Evolutionary conservation across 2,113 vertebrate genomes (phyloP), one percentile per base, ranked within the genome.

Genomic region (Paradisaea rubra): DNA sequence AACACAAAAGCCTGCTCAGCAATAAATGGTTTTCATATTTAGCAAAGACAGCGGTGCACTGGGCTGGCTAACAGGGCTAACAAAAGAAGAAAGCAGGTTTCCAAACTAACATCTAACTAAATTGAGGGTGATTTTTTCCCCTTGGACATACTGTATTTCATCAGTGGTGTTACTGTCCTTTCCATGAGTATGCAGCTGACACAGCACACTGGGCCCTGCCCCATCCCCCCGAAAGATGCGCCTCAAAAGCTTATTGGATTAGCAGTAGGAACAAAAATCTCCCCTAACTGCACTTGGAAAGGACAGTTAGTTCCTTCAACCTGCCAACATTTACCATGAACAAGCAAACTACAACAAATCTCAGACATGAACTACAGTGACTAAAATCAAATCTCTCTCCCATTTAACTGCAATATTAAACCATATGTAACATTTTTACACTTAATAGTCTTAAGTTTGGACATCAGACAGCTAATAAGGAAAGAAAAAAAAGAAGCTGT

Each of bases 381-480:
- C 82, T 91, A 95, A 96, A 95, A 93, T 90, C 72, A 96, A 96
- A 95, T 74, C 35, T 86, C 93, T 91, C 93, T 90, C 85, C 85
- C 11, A 24, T n/a, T 95, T 72, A 85, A 93, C 60, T 82, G 41
- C 86, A 97, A 84, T 44, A 87, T 90, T 96, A 97, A 97, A 96
- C 91, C 92, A 92, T 91, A 91, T 20, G 24, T 74, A 93, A 92
- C 15, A 91, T 91, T 72, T 93, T 86, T 82, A 87, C 83, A 92
- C 82, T 91, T 72, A 71, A 78, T 65, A 94, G 83, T 76, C 95
- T 82, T 68, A 86, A 88, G 64, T 93, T 71, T 66, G 42, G 89
- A 96, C 85, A 52, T 72, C 91, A 97, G 93, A 97, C 80, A 92
- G 72, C 89, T 94, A 96, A 61, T 50, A 87, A 77, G 22, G n/a